A percentile compares a stretch with the other conserved stretches of the same genome.
phyloP scores from a whole-genome alignment of 2,797 vertebrate genomes.

The Leptatherina wallacei region DNA sequence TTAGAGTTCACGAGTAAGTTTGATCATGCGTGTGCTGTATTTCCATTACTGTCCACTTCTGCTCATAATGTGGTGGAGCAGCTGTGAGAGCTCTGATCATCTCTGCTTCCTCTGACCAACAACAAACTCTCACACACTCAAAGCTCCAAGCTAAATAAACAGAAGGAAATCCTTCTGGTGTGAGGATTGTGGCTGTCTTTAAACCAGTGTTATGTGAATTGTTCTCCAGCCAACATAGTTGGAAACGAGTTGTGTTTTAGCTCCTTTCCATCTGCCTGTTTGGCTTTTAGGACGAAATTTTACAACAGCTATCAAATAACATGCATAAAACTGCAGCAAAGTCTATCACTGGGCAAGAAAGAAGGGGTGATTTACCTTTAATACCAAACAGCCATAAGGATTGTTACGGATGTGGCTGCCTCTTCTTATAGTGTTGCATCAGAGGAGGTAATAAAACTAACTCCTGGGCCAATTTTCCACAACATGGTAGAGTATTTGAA shows the following conservation, averaged over 20 bases:
- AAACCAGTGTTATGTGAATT: conserved; percentile 15
- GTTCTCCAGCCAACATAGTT: conserved; percentile 22
- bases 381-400: conserved; percentile 3
- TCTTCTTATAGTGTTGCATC: conserved; percentile 1
- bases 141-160: conserved; percentile 51
- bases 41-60: conserved; percentile 45
- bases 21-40: background rate
- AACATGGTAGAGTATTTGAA: conserved; percentile 13
- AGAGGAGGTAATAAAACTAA: conserved; percentile 7
- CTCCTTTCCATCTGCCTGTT: conserved; percentile 17
- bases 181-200: conserved; percentile 20
- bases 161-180: conserved; percentile 38
- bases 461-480: conserved; percentile 28
- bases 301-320: conserved; percentile 17
- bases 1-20: conserved; percentile 1
- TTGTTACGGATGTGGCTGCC: background rate
- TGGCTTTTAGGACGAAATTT: conserved; percentile 14
- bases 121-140: conserved; percentile 21
- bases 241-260: conserved; percentile 26
- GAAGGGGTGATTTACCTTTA: background rate
- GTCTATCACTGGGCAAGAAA: background rate
- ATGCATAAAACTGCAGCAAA: conserved; percentile 4
- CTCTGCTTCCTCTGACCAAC: background rate
- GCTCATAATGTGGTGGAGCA: conserved; percentile 6
- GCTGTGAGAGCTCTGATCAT: conserved; percentile 9